Conservation (phyloP, 2,113 vertebrate genomes). For the Colaptes auratus region DNA sequence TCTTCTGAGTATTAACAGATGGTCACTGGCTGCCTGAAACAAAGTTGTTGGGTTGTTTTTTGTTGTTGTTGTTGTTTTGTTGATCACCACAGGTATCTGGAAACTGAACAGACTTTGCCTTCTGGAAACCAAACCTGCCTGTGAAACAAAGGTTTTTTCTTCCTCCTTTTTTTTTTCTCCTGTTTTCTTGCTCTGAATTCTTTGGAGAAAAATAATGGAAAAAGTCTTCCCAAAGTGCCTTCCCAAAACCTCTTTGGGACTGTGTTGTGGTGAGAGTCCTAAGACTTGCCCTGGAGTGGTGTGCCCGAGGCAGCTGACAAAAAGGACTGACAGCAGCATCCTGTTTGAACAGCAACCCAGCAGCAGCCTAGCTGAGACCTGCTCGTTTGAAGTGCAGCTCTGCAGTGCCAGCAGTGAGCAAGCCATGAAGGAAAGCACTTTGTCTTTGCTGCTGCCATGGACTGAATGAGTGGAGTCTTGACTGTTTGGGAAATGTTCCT, state of each 20-base stretch:
- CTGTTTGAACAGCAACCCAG: constrained; percentile 15
- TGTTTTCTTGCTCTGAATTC: background rate
- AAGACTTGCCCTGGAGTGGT: background rate
- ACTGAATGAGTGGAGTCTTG: background rate
- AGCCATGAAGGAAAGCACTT: background rate
- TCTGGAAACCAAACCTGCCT: constrained; percentile 61
- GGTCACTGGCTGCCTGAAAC: constrained; percentile 69
- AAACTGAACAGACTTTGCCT: constrained; percentile 60
- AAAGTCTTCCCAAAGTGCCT: background rate
- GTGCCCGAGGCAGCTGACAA: background rate
- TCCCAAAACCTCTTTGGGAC: background rate
- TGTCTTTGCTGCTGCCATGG: constrained; percentile 17
- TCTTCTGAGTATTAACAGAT: constrained; percentile 73
- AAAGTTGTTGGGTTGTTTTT: constrained; percentile 46
- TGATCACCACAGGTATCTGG: constrained; percentile 70
- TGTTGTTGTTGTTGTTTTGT: constrained; percentile 39
- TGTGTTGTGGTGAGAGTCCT: background rate
- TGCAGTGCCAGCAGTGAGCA: constrained; percentile 17
- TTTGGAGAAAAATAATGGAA: background rate
- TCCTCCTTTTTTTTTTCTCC: background rate
- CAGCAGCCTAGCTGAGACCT: background rate
- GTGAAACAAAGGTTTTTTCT: constrained; percentile 24
- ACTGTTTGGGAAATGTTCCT: constrained; percentile 50
- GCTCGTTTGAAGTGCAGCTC: constrained; percentile 37
- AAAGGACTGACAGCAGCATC: background rate